These are phyloP conservation scores for Augiades crinisus DNA, from an alignment of 2,888 invertebrate species.

Conservation along the genomic window DNA sequence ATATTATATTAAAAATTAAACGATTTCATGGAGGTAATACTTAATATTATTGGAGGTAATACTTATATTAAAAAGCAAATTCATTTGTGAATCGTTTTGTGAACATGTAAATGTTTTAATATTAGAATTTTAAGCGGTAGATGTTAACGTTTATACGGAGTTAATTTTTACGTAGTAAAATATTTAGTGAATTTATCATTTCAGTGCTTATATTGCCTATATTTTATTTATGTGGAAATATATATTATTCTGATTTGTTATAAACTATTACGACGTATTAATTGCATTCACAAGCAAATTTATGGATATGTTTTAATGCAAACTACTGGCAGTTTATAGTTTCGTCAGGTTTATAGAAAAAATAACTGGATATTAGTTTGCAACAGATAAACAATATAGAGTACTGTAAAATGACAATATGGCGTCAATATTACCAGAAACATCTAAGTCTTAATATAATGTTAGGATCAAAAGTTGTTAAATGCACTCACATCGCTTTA, in stretches of 20 bases:
- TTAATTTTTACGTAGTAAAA: constrained; percentile 10
- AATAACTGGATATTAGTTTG: constrained; percentile 20
- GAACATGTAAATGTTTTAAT: constrained; percentile 46
- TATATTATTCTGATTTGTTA: constrained; percentile 23
- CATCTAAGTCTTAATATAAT: not conserved
- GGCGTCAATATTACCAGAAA: not conserved
- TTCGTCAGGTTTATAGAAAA: constrained; percentile 31
- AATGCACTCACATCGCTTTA: not conserved
- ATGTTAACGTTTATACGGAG: constrained; percentile 9
- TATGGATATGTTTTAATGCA: constrained; percentile 10
- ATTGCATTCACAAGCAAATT: constrained; percentile 9
- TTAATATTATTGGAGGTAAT: constrained; percentile 77
- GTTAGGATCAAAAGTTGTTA: not conserved
- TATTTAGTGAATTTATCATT: constrained; percentile 7
- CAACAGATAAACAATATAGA: constrained; percentile 26
- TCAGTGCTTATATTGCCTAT: constrained; percentile 22
- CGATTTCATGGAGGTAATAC: constrained; percentile 73
- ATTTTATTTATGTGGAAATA: constrained; percentile 19
- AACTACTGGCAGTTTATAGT: constrained; percentile 35
- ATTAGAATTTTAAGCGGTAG: not conserved
- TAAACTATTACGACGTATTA: constrained; percentile 12
- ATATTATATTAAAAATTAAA: constrained; percentile 48
- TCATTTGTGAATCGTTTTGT: constrained; percentile 68
- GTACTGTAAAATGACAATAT: constrained; percentile 32
- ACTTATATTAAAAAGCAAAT: constrained; percentile 66